phyloP scores from a whole-genome alignment of 2,113 vertebrate species.

The Aspiorhynchus laticeps region DNA sequence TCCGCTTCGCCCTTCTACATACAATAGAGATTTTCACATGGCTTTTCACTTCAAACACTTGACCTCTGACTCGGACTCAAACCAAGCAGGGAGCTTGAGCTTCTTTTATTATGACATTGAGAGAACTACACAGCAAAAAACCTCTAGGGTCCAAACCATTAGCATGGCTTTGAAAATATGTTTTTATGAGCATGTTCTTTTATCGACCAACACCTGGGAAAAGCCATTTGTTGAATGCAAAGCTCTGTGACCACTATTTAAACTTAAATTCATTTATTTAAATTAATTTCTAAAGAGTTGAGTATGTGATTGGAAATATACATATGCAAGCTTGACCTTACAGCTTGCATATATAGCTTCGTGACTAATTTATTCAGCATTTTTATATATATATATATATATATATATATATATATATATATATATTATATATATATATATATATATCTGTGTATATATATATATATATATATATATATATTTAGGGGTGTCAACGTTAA shows the following conservation, averaged over 20 bases:
- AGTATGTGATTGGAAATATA: not conserved
- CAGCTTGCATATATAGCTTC: not conserved
- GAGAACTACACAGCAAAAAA: conserved; percentile 41
- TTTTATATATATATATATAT: not conserved
- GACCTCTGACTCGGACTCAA: conserved; percentile 56
- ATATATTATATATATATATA: no score
- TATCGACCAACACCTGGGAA: conserved; percentile 50
- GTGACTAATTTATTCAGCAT: not conserved
- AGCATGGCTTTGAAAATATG: conserved; percentile 57
- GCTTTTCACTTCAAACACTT: conserved; percentile 57
- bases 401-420: not conserved
- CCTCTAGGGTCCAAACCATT: conserved; percentile 51
- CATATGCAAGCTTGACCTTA: not conserved
- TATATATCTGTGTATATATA: no score
- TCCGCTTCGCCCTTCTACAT: conserved; percentile 17
- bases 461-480: no score
- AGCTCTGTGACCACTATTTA: conserved; percentile 39
- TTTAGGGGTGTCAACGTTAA: no score
- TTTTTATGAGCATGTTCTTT: conserved; percentile 46
- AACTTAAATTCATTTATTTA: conserved; percentile 26
- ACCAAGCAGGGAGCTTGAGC: conserved; percentile 52
- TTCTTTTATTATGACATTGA: conserved; percentile 58
- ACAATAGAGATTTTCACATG: conserved; percentile 50
- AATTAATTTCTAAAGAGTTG: not conserved
- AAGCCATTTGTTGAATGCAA: conserved; percentile 38